phyloP scores from a whole-genome alignment of 2,888 invertebrate genomes.

The Ormyrus labotus region DNA sequence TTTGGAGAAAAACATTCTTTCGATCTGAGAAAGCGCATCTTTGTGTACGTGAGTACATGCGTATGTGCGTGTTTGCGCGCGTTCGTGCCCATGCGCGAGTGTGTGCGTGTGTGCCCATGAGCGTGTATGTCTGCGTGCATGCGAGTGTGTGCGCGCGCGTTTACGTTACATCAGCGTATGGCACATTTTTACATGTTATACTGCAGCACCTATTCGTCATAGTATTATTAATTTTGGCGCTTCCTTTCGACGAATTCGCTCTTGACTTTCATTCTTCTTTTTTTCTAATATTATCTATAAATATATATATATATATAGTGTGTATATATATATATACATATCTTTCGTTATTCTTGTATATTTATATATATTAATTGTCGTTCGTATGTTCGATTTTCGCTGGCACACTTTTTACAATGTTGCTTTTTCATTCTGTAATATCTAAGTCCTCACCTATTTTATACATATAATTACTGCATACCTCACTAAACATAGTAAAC shows the following conservation, averaged over 20 bases:
- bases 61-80: too few species aligned
- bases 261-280: background rate
- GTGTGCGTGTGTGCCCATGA: too few species aligned
- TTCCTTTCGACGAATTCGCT: background rate
- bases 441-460: slow-evolving; percentile 9
- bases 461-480: slow-evolving; percentile 54
- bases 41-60: background rate
- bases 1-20: background rate
- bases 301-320: too few species aligned
- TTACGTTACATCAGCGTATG: slow-evolving; percentile 14
- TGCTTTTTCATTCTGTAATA: slow-evolving; percentile 12
- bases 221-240: background rate
- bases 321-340: too few species aligned
- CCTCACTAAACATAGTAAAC: background rate
- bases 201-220: slow-evolving; percentile 2
- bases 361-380: slow-evolving; percentile 3
- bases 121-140: too few species aligned
- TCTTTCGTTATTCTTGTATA: slow-evolving; percentile 2
- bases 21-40: slow-evolving; percentile 40
- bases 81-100: too few species aligned
- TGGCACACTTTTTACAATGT: slow-evolving; percentile 8
- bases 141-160: slow-evolving; percentile 29
- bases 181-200: background rate
- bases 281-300: too few species aligned
- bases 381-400: slow-evolving; percentile 17